A percentile compares a stretch with the other conserved stretches of the same genome.
Evolutionary conservation across 2,797 vertebrate species (phyloP).

Genomic region (Enteromius fasciolatus): DNA sequence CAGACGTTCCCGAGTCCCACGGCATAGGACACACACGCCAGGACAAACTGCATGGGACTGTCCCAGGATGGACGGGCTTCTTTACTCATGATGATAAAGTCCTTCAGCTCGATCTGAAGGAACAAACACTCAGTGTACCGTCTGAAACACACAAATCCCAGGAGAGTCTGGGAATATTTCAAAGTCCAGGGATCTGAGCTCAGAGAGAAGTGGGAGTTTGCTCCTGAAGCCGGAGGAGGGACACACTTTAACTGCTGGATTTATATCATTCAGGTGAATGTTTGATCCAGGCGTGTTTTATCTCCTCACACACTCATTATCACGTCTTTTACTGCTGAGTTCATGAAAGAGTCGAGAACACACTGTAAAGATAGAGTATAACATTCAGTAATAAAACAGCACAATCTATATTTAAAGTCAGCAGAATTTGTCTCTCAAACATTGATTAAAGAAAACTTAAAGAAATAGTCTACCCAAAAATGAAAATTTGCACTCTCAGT

Average conservation of each 20-base stretch:
- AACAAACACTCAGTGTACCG: background rate
- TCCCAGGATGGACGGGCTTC: conserved; percentile 85
- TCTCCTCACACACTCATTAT: conserved; percentile 2
- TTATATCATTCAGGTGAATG: conserved; percentile 63
- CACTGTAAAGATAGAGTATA: background rate
- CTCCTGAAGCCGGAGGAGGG: conserved; percentile 62
- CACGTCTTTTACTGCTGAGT: background rate
- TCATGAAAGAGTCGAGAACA: background rate
- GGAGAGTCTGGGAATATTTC: conserved; percentile 15
- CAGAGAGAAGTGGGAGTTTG: conserved; percentile 74
- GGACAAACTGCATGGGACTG: conserved; percentile 85
- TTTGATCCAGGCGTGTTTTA: conserved; percentile 42
- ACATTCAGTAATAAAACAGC: background rate
- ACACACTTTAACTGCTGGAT: conserved; percentile 28
- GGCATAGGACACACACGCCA: conserved; percentile 91
- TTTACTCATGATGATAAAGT: conserved; percentile 71
- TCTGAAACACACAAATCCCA: conserved; percentile 5
- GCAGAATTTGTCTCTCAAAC: background rate
- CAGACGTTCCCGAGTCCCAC: conserved; percentile 97
- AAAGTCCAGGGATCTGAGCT: conserved; percentile 45
- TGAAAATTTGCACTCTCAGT: background rate
- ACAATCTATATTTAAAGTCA: background rate
- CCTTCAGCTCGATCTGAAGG: background rate
- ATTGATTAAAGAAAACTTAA: background rate
- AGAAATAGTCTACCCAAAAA: background rate